phyloP scores from a whole-genome alignment of 2,797 vertebrate genomes.

The Zenarchopterus dispar region DNA sequence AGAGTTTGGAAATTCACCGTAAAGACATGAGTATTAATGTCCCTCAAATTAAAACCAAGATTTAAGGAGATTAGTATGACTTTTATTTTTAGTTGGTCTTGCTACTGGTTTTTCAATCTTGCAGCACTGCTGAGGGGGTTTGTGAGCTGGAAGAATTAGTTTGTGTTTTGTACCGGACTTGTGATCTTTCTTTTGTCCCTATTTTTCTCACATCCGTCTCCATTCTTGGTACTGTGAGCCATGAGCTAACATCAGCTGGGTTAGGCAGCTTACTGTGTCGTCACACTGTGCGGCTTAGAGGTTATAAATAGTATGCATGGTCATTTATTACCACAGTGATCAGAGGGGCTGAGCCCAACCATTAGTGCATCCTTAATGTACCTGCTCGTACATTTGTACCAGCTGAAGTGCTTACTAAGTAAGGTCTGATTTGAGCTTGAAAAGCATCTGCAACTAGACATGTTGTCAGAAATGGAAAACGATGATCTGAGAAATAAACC shows the following conservation, averaged over 20 bases:
- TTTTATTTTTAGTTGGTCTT: too few species aligned
- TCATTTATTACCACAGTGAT: slow-evolving; percentile 76
- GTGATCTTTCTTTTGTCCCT: background rate
- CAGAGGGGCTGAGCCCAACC: slow-evolving; percentile 43
- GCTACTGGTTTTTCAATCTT: too few species aligned
- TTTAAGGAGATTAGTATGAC: too few species aligned
- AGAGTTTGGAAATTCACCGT: too few species aligned
- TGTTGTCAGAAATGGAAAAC: background rate
- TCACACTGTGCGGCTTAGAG: slow-evolving; percentile 76
- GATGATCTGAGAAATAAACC: background rate
- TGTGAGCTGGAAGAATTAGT: background rate
- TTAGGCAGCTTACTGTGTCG: slow-evolving; percentile 78
- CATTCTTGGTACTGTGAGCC: slow-evolving; percentile 45
- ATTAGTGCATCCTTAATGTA: slow-evolving; percentile 51
- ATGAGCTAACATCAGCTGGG: slow-evolving; percentile 45
- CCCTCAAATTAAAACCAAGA: too few species aligned
- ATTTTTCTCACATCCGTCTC: slow-evolving; percentile 11
- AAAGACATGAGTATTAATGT: too few species aligned
- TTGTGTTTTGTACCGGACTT: slow-evolving; percentile 11
- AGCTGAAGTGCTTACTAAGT: slow-evolving; percentile 19
- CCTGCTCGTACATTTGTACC: slow-evolving; percentile 28
- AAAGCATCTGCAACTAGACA: background rate
- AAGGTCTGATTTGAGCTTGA: slow-evolving; percentile 9
- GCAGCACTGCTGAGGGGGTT: background rate
- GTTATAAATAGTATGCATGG: slow-evolving; percentile 82